Evolutionary conservation across 1,140 invertebrate species (phyloP).

Genomic region (Apis mellifera): DNA sequence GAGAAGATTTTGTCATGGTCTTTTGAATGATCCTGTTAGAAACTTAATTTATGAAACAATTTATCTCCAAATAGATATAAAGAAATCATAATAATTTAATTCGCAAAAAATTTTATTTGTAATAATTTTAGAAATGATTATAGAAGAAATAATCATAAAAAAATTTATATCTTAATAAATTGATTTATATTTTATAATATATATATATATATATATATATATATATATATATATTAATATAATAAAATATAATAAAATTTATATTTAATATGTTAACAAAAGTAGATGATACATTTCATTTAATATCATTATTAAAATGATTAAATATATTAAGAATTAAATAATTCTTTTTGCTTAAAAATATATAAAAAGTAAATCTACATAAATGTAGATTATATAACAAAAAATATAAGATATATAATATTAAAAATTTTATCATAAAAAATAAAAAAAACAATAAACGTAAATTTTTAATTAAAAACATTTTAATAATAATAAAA

Average conservation of each 20-base stretch:
- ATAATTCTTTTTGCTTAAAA: not conserved
- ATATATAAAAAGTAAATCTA: not conserved
- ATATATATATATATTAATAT: too few species aligned
- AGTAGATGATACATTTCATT: not conserved
- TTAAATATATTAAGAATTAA: not conserved
- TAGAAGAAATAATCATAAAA: not conserved
- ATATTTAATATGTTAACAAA: not conserved
- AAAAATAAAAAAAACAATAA: not conserved
- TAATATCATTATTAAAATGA: not conserved
- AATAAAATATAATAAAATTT: not conserved
- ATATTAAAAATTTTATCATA: not conserved
- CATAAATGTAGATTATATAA: not conserved
- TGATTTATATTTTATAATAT: too few species aligned
- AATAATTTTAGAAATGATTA: not conserved
- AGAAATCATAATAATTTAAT: not conserved
- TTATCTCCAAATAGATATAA: conserved; percentile 7
- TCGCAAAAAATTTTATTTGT: not conserved
- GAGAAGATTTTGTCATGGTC: conserved; percentile 3
- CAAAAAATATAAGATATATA: not conserved
- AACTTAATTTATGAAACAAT: conserved; percentile 25
- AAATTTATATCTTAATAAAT: not conserved
- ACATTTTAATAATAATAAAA: not conserved
- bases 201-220: too few species aligned
- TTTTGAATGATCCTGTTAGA: conserved; percentile 30
- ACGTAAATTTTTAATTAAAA: not conserved